Base-by-base conservation (phyloP, 2,113 vertebrate genomes). In the Donacobius atricapilla region DNA sequence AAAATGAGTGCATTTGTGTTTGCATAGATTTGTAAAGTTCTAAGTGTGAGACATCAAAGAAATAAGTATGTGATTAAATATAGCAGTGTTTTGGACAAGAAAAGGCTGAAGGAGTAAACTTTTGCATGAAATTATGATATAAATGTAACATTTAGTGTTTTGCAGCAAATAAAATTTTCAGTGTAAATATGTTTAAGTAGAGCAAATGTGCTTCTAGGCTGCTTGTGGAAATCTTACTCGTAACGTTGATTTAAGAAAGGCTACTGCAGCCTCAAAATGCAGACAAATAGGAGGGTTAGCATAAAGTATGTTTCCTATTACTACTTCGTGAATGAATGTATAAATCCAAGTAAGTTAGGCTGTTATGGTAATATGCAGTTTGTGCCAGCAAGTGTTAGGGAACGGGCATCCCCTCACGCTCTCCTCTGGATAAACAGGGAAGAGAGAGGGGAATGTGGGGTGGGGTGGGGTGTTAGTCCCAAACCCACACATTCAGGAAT, bases 191-290 rank as follows among this genome's bases (percentile, higher is more conserved):
- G 30, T 75, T 92, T 54, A 85, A 86, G 53, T 39, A 5, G 27
- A 76, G 22, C 40, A 79, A 87, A 69, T 15, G 37, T 65, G 23
- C 64, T 93, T 75, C 33, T 63, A 22, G 78, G 78, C 61, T 93
- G 90, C 75, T 66, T 47, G 33, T 75, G 69, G 78, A 93, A 91
- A 78, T 40, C 37, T 77, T 65, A 10, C 56, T 83, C 9, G 0
- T 82, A 94, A 87, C 31, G 10, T 51, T 92, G 94, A 92, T 93
- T 94, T 92, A 81, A 79, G 60, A 70, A 88, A 75, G 42, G 72
- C 70, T 84, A 20, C 47, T 45, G 48, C 66, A 83, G 40, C 23
- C 82, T 90, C 51, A 83, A 70, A 93, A 87, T 70, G 76, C 84
- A 94, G 87, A 86, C 63, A 54, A 58, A 94, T 48, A 42, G 65